Conservation (phyloP, 2,113 vertebrate genomes). For the Bubalus kerabau region DNA sequence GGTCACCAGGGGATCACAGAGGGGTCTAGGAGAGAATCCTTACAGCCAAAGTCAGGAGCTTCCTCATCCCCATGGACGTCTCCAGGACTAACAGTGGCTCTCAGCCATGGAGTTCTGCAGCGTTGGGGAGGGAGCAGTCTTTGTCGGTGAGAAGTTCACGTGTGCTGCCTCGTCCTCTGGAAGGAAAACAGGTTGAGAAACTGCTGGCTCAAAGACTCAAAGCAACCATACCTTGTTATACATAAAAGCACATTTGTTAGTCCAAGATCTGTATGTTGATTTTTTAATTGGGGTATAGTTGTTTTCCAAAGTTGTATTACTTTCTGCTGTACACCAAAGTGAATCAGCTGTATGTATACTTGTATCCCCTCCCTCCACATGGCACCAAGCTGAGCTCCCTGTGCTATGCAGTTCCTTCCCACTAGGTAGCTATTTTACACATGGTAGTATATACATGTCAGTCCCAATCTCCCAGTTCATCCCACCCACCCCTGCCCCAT, state of each 20-base stretch:
- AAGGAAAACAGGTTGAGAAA: not conserved
- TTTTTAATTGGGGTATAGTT: not conserved
- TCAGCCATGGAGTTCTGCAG: not conserved
- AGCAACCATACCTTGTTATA: not conserved
- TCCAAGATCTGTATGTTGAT: not conserved
- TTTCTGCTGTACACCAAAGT: not conserved
- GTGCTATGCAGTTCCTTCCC: not conserved
- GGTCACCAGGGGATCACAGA: not conserved
- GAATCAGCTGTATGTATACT: not conserved
- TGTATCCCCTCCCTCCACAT: not conserved
- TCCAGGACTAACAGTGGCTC: not conserved
- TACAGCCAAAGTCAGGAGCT: not conserved
- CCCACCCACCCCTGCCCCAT: not conserved
- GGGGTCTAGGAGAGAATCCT: not conserved
- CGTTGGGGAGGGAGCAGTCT: not conserved
- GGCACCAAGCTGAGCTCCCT: not conserved
- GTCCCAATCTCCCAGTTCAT: not conserved
- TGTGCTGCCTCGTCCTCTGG: not conserved
- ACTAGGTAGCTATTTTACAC: not conserved
- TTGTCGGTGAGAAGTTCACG: not conserved
- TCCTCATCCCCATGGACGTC: not conserved
- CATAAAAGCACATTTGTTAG: not conserved
- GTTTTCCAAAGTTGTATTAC: not conserved
- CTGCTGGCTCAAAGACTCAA: not conserved
- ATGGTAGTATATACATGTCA: not conserved